Base-by-base conservation (phyloP, 2,113 vertebrate species). In the Opisthocomus hoazin region DNA sequence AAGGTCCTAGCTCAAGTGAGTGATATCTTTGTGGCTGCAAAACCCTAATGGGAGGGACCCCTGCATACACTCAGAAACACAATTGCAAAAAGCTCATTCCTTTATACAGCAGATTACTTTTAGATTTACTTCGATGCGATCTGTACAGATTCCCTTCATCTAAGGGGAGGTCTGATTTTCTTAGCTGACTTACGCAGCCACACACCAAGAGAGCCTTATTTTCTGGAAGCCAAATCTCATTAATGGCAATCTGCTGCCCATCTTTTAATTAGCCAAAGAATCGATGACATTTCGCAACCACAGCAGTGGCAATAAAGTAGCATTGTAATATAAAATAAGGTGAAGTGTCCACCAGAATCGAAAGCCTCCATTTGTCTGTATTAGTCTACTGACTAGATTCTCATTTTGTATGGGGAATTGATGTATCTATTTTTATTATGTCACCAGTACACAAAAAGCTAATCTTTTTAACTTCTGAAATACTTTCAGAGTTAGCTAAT, bases 81-180 rank as follows among this genome's bases (percentile, higher is more conserved):
- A 98, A 98, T 98, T 97, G 97, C 90, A 77, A 94, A 98, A 97
- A 98, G 98, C 98, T 97, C 97, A 98, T 97, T 99, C 98, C 97
- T 98, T 98, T 98, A 98, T 98, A 91, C 96, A 96, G 94, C 96
- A 98, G 98, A 98, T 98, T 98, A 98, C 98, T 98, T 97, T 96
- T 96, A 98, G 98, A 98, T 98, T 98, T 99, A 98, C 98, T 98
- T 98, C 97, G 96, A 98, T 98, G 98, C 98, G 98, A 97, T 97
- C 96, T 90, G 73, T 87, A 32, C 79, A 98, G 97, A 97, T 97
- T 97, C 97, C 98, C 98, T 99, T 99, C 98, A 98, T 98, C 98
- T 98, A 98, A 97, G 96, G 97, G 98, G 98, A 98, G 98, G 98
- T 98, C 98, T 98, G 98, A 98, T 98, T 98, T 98, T 98, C 97